Evolutionary conservation across 2,888 invertebrate genomes (phyloP).

Genomic region (Tenthredo notha): DNA sequence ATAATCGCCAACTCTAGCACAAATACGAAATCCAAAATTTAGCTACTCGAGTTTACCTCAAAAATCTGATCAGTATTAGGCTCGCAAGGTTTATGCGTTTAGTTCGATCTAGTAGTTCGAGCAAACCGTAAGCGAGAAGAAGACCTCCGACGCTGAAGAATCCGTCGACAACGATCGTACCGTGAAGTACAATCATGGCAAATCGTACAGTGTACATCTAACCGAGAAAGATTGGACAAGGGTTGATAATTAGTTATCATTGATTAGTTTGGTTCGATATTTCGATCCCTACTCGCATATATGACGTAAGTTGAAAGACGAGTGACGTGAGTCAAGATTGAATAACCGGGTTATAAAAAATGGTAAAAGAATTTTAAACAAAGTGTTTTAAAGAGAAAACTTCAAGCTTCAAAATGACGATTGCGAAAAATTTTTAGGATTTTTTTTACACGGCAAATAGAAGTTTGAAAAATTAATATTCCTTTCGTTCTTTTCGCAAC

Average conservation of each 20-base stretch:
- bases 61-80: slow-evolving; percentile 63
- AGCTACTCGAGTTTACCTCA: slow-evolving; percentile 61
- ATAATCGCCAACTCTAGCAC: not conserved
- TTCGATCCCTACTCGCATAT: not conserved
- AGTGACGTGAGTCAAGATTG: not conserved
- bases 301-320: not conserved
- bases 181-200: slow-evolving; percentile 62
- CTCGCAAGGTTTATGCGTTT: slow-evolving; percentile 63
- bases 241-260: not conserved
- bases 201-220: slow-evolving; percentile 56
- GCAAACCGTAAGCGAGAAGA: slow-evolving; percentile 64
- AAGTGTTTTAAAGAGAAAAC: not conserved
- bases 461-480: not conserved
- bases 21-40: not conserved
- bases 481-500: not conserved
- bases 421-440: not conserved
- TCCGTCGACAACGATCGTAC: slow-evolving; percentile 65
- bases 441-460: not conserved
- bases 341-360: not conserved
- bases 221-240: not conserved
- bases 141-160: slow-evolving; percentile 68
- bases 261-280: not conserved
- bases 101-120: slow-evolving; percentile 64
- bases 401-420: not conserved
- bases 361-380: not conserved